Evolutionary conservation across 2,888 invertebrate species (phyloP), one percentile per base, ranked within the genome.

Genomic region (Limenitis camilla): DNA sequence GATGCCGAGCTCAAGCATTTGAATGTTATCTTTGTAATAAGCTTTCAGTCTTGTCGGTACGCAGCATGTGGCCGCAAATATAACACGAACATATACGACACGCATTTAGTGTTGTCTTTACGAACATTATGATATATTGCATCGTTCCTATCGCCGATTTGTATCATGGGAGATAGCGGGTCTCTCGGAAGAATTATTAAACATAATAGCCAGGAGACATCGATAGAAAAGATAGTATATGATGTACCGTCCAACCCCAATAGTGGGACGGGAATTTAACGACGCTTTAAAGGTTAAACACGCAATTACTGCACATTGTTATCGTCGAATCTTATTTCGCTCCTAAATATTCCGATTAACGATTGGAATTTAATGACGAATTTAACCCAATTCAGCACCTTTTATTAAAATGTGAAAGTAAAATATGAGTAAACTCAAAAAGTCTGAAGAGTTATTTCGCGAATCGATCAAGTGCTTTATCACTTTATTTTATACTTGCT

Each of bases 81-180:
- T 79, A 79, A 76, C 74, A 69, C 61, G 66, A 70, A 78, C 79
- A 75, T 73, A 71, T 71, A 76, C 78, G 75, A 81, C 79, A 63
- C 60, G 59, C 60, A 56, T 61, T 63, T 63, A 63, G 56, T 58
- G 61, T 61, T 56, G 60, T 60, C 55, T 61, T 65, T 63, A 65
- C 65, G 61, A 72, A 70, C 66, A 67, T 66, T 68, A 68, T 75
- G 77, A 83, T 79, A 81, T 76, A 82, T 76, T 62, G 63, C 63
- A 44, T 39, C 42, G 54, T 50, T 52, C 52, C 58, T 62, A 61
- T 61, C 61, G 61, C 49, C 50, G 60, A 60, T 59, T 46, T 47
- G 43, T 60, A 60, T 63, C 64, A 53, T 41, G 42, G 53, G 35
- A 55, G 58, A 65, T 64, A 60, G 57, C 47, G 57, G 53, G 50